These are phyloP conservation scores for Pyxicephalus adspersus DNA, from an alignment of 2,113 vertebrate species.

Conservation along the genomic window DNA sequence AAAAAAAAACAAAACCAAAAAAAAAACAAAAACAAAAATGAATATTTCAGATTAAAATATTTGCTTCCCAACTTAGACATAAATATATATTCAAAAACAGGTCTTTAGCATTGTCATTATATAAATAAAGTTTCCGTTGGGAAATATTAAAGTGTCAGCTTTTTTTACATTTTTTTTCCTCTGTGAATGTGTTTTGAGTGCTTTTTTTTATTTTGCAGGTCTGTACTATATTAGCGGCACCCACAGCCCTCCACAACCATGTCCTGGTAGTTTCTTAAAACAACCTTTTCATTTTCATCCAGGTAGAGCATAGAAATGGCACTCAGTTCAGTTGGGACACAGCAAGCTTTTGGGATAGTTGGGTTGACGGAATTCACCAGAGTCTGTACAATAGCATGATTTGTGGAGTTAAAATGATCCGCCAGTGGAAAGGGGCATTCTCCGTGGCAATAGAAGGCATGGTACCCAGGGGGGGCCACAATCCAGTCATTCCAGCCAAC, in stretches of 20 bases:
- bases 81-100: constrained; percentile 99
- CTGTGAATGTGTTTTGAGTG: constrained; percentile 67
- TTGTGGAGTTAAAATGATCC: constrained; percentile 98
- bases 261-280: constrained; percentile 99
- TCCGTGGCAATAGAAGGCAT: constrained; percentile 97
- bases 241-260: constrained; percentile 99
- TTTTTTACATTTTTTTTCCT: constrained; percentile 57
- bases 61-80: constrained; percentile 98
- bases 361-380: constrained; percentile 98
- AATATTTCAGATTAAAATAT: constrained; percentile 99
- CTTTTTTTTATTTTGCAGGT: constrained; percentile 52
- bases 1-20: constrained; percentile 73
- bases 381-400: constrained; percentile 98
- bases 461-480: constrained; percentile 94
- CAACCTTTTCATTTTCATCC: constrained; percentile 97
- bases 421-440: constrained; percentile 96
- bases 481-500: constrained; percentile 99
- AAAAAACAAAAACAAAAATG: constrained; percentile 66
- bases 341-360: constrained; percentile 97
- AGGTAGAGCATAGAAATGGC: constrained; percentile 98
- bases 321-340: constrained; percentile 96
- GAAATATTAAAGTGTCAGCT: constrained; percentile 92
- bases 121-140: constrained; percentile 99
- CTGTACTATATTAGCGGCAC: constrained; percentile 84
- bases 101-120: constrained; percentile 81